phyloP scores from a whole-genome alignment of 2,888 invertebrate genomes.

The Brachyptera risi region DNA sequence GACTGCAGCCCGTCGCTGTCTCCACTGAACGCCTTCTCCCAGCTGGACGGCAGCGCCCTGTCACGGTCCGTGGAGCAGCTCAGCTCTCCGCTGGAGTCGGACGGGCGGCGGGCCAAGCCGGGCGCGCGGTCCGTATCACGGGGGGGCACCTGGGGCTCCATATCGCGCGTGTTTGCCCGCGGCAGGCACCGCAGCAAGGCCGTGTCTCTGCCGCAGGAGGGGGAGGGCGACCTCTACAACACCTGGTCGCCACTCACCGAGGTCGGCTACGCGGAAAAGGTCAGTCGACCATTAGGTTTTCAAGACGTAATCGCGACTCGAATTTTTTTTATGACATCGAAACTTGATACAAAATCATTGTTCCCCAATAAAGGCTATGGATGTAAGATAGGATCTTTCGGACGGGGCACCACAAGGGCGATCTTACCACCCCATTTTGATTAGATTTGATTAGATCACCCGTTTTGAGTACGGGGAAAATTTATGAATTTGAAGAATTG shows the following conservation, averaged over 20 bases:
- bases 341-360: no score
- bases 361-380: no score
- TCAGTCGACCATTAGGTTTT: no score
- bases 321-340: no score
- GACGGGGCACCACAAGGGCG: no score
- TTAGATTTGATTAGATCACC: no score
- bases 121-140: slow-evolving; percentile 47
- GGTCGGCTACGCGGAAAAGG: slow-evolving; percentile 71
- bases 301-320: no score
- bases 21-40: slow-evolving; percentile 72
- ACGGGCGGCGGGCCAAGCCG: slow-evolving; percentile 32
- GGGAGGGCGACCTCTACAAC: slow-evolving; percentile 45
- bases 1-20: slow-evolving; percentile 79
- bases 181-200: slow-evolving; percentile 73
- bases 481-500: no score
- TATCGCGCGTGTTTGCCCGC: slow-evolving; percentile 82
- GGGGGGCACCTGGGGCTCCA: slow-evolving; percentile 86
- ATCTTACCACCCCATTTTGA: no score
- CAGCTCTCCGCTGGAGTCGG: slow-evolving; percentile 53
- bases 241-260: slow-evolving; percentile 64
- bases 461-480: no score
- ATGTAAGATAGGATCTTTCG: no score
- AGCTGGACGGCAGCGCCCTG: slow-evolving; percentile 60
- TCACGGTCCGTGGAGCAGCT: slow-evolving; percentile 75
- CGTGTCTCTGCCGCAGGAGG: slow-evolving; percentile 49